phyloP scores from a whole-genome alignment of 2,888 invertebrate species.

The Listrodromus nycthemerus region DNA sequence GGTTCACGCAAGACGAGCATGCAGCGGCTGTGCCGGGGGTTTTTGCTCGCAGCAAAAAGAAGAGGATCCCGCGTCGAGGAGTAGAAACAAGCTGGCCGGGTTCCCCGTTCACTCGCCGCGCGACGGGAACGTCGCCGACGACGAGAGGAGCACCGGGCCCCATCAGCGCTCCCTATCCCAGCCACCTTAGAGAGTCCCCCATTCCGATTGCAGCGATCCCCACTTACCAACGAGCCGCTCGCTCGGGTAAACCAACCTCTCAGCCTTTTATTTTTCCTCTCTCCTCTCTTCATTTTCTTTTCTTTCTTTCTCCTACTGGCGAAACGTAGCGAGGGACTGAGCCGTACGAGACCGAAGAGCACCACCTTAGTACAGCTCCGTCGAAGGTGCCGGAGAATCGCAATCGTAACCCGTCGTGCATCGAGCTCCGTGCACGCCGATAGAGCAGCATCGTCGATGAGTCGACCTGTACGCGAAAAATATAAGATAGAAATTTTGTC shows the following conservation, averaged over 20 bases:
- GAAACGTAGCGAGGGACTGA: constrained; percentile 40
- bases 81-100: constrained; percentile 46
- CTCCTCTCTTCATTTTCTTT: constrained; percentile 37
- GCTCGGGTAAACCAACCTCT: constrained; percentile 37
- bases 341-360: constrained; percentile 33
- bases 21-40: neutral
- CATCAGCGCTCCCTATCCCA: constrained; percentile 28
- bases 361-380: constrained; percentile 28
- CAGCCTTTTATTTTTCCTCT: constrained; percentile 33
- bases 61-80: constrained; percentile 1
- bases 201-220: constrained; percentile 47
- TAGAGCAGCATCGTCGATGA: neutral
- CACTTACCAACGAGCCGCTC: constrained; percentile 39
- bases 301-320: constrained; percentile 39
- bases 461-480: neutral
- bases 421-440: too few species aligned
- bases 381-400: constrained; percentile 27
- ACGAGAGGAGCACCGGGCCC: constrained; percentile 8
- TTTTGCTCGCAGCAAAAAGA: constrained; percentile 1
- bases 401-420: neutral
- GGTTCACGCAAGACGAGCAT: neutral
- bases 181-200: constrained; percentile 39
- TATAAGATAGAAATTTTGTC: neutral
- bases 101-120: constrained; percentile 22
- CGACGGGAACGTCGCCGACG: constrained; percentile 1